Evolutionary conservation across 2,797 vertebrate genomes (phyloP).

Genomic region (Phaenicophaeus curvirostris): DNA sequence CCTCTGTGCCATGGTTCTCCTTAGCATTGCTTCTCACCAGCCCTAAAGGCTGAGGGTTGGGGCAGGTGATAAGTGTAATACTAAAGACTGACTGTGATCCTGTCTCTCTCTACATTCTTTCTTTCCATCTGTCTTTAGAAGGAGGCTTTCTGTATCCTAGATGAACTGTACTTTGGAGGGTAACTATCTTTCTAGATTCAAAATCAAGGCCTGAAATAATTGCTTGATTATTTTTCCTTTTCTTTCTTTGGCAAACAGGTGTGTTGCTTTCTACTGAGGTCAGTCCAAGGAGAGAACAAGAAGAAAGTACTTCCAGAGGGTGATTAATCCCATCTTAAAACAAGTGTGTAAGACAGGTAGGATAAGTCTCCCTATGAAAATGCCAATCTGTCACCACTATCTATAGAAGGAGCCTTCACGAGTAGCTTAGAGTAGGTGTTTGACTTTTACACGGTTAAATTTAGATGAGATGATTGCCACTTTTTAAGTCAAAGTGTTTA

Average conservation of each 20-base stretch:
- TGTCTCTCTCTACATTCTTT: background rate
- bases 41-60: background rate
- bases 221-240: rapidly evolving
- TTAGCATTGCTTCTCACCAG: background rate
- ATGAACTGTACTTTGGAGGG: background rate
- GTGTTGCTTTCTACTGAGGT: background rate
- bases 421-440: slow-evolving; percentile 70
- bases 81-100: background rate
- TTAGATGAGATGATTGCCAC: slow-evolving; percentile 69
- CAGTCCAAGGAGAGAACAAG: background rate
- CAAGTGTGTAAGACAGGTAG: slow-evolving; percentile 73
- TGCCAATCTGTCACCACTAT: slow-evolving; percentile 71
- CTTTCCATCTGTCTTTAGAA: background rate
- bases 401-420: slow-evolving; percentile 67
- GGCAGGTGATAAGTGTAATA: background rate
- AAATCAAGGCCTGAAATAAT: background rate
- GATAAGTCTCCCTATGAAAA: slow-evolving; percentile 59
- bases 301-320: slow-evolving; percentile 27
- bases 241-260: background rate
- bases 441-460: slow-evolving; percentile 72
- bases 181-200: background rate
- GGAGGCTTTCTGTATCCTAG: background rate
- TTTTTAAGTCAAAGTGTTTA: slow-evolving; percentile 72
- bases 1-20: background rate
- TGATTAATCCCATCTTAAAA: slow-evolving; percentile 57